Evolutionary conservation across 2,797 vertebrate species (phyloP), one percentile per base, ranked within the genome.

Genomic region (Synanceia verrucosa): DNA sequence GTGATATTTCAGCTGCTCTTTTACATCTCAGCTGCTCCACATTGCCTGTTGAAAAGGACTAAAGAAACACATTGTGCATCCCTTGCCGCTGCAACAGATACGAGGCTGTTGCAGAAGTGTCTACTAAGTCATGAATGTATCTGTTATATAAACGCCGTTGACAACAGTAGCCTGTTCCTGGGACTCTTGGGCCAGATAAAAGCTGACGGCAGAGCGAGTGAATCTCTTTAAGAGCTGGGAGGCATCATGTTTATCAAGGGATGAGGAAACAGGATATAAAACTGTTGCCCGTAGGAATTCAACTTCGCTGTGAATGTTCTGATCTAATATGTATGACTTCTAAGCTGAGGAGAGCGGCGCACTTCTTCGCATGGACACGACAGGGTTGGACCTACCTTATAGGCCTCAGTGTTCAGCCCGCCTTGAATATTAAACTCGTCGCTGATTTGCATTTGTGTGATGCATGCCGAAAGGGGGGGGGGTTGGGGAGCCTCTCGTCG

Each of bases 361-460:
- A 2, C 31, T 46, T 84, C 58, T n/a, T n/a, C n/a, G 39, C 57
- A 71, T 48, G 61, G 75, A 78, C 58, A 29, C 12, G 29, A 63
- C 60, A 34, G 60, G 63, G 48, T 64, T 9, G 52, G 74, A 43
- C 50, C 74, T 60, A 73, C 70, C 79, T 78, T 79, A 44, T 69
- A 64, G 78, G 64, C 74, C 60, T 58, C 65, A 47, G 47, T 28
- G 44, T 82, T 82, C 36, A 62, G 75, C 77, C 81, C 36, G 37
- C 52, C 86, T 67, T 83, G 88, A 89, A 93, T 91, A 86, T 90
- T 87, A 88, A 90, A 89, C 78, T 65, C 59, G 46, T 63, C 1
- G n/a, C 76, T 86, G 76, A 89, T 92, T 91, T 91, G 79, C 89
- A 92, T 91, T 81, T 76, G 70, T 73, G 85, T 70, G 85, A 84